A percentile compares a stretch with the other conserved stretches of the same genome.
Evolutionary conservation across 2,888 invertebrate species (phyloP).

Genomic region (Orthosia cruda): DNA sequence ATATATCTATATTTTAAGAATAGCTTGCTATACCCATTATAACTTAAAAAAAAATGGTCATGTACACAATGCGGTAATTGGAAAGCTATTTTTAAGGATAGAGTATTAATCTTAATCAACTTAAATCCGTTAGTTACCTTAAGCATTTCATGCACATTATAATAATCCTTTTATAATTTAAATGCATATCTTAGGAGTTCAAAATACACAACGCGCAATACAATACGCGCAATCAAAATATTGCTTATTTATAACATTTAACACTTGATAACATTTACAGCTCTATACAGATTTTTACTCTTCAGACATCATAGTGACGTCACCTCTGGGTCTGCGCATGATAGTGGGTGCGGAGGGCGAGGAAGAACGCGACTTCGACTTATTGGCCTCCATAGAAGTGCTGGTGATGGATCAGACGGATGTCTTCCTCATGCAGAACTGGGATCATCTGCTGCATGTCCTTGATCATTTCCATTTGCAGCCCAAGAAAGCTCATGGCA

Average conservation of each 20-base stretch:
- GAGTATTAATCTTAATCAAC: no score
- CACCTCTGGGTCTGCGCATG: conserved; percentile 98
- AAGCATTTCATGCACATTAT: no score
- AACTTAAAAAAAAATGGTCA: no score
- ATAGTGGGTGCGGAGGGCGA: conserved; percentile 97
- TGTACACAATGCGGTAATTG: no score
- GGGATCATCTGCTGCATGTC: conserved; percentile 98
- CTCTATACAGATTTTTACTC: conserved; percentile 98
- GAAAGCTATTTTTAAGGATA: no score
- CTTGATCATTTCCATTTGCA: conserved; percentile 97
- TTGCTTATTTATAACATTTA: conserved; percentile 7
- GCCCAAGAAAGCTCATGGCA: conserved; percentile 96
- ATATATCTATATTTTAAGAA: no score
- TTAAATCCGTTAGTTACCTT: no score
- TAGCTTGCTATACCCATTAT: no score
- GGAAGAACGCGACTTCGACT: conserved; percentile 96
- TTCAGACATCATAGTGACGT: conserved; percentile 98
- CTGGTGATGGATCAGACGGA: conserved; percentile 98
- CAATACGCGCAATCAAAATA: background rate
- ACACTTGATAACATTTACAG: conserved; percentile 83
- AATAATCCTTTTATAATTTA: no score
- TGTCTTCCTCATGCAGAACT: conserved; percentile 98
- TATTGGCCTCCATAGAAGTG: conserved; percentile 98
- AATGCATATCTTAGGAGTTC: no score
- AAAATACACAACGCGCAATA: no score